A percentile compares a stretch with the other conserved stretches of the same genome.
Conservation (phyloP, 1,140 invertebrate genomes). For the Brachystomella parvula region DNA sequence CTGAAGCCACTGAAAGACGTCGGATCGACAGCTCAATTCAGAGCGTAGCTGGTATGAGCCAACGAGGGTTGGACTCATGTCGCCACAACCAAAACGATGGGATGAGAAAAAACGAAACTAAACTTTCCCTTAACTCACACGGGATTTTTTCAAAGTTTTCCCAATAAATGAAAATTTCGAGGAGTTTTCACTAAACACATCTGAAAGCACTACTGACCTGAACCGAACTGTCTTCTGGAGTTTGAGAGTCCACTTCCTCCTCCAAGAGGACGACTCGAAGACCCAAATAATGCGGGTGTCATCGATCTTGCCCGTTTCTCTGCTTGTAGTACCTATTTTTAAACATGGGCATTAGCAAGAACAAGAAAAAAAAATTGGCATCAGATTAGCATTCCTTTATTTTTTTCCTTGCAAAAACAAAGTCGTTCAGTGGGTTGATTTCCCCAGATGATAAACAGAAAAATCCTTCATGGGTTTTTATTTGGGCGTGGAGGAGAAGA, state of each 20-base stretch:
- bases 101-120: background rate
- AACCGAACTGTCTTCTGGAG: constrained; percentile 2
- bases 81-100: background rate
- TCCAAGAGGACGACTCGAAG: background rate
- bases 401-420: too few species aligned
- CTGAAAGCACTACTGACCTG: constrained; percentile 1
- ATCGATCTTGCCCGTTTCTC: constrained; percentile 9
- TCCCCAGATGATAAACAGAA: too few species aligned
- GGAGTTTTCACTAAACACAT: background rate
- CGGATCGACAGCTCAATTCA: background rate
- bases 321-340: constrained; percentile 8
- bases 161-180: background rate
- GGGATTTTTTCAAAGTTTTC: background rate
- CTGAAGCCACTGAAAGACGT: constrained; percentile 4
- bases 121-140: background rate
- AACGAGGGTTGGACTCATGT: constrained; percentile 1
- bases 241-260: background rate
- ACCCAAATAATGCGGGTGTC: constrained; percentile 9
- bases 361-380: background rate
- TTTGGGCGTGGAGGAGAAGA: too few species aligned
- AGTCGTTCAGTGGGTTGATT: constrained; percentile 5
- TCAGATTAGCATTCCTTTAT: background rate
- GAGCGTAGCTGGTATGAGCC: background rate
- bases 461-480: too few species aligned
- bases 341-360: background rate